phyloP scores from a whole-genome alignment of 2,797 vertebrate genomes.

The Halcyon leucocephala region DNA sequence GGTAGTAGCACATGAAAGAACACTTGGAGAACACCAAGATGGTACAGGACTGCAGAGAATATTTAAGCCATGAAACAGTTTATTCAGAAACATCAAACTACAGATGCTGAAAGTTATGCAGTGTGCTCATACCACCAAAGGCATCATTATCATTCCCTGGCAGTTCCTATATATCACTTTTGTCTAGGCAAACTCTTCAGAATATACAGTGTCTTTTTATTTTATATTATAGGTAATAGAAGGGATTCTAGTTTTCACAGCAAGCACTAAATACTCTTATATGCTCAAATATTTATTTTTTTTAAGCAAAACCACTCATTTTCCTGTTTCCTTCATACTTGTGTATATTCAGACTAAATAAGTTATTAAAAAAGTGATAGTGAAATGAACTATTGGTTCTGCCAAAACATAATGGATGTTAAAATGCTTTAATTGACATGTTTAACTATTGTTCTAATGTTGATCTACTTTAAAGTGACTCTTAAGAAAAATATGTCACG shows the following conservation, averaged over 20 bases:
- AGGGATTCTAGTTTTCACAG: neutral
- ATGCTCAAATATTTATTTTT: neutral
- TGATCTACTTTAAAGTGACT: neutral
- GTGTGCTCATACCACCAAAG: neutral
- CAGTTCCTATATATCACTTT: neutral
- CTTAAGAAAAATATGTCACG: neutral
- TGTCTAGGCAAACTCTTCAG: neutral
- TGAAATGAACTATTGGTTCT: conserved; percentile 3
- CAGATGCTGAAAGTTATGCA: neutral
- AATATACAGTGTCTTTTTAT: neutral
- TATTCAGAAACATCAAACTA: neutral
- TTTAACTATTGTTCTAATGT: neutral
- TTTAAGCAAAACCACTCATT: neutral
- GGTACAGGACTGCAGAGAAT: neutral
- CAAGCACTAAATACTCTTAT: neutral
- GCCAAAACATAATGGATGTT: conserved; percentile 10
- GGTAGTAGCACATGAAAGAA: neutral
- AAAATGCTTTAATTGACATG: conserved; percentile 25
- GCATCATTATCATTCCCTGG: neutral
- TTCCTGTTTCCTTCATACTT: neutral
- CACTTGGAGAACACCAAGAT: neutral
- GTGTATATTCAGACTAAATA: neutral
- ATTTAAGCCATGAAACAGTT: neutral
- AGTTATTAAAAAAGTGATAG: conserved; percentile 27
- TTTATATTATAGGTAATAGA: neutral